Evolutionary conservation across 2,797 vertebrate genomes (phyloP).

Genomic region (Craterocephalus amniculus): DNA sequence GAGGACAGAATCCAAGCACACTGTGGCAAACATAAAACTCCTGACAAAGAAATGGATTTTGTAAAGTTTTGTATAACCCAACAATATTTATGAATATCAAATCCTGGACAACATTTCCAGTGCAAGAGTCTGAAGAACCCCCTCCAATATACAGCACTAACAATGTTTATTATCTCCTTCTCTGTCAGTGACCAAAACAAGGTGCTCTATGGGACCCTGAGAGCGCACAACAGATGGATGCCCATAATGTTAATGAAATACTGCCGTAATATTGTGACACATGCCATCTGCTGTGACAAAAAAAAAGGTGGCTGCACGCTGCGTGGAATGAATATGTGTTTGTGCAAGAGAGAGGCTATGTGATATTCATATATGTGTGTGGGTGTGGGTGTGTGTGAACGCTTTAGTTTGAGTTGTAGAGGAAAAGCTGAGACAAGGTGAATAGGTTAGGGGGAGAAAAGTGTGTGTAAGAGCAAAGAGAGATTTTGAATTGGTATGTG

Average conservation of each 20-base stretch:
- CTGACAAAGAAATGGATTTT: not conserved
- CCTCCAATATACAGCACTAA: conserved; percentile 44
- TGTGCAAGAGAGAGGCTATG: conserved; percentile 37
- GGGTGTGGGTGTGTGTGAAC: not conserved
- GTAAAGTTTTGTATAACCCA: not conserved
- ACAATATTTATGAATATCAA: not conserved
- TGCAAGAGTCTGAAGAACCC: conserved; percentile 4
- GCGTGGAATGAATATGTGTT: conserved; percentile 61
- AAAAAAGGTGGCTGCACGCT: conserved; percentile 59
- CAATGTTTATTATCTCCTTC: conserved; percentile 65
- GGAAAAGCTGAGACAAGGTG: conserved; percentile 26
- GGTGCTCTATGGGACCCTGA: conserved; percentile 57
- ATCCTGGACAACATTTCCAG: not conserved
- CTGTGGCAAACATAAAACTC: not conserved
- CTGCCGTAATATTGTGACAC: conserved; percentile 76
- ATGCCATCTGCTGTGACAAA: conserved; percentile 77
- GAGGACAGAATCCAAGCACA: not conserved
- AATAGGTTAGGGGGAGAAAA: conserved; percentile 15
- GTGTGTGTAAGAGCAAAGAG: conserved; percentile 30
- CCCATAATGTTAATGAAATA: conserved; percentile 81
- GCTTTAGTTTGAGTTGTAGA: conserved; percentile 35
- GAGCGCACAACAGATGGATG: conserved; percentile 75
- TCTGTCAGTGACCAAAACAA: conserved; percentile 66
- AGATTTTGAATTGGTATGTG: conserved; percentile 36
- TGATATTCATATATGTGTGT: conserved; percentile 8